Conservation (phyloP, 2,113 vertebrate genomes). For the Pteronura brasiliensis region DNA sequence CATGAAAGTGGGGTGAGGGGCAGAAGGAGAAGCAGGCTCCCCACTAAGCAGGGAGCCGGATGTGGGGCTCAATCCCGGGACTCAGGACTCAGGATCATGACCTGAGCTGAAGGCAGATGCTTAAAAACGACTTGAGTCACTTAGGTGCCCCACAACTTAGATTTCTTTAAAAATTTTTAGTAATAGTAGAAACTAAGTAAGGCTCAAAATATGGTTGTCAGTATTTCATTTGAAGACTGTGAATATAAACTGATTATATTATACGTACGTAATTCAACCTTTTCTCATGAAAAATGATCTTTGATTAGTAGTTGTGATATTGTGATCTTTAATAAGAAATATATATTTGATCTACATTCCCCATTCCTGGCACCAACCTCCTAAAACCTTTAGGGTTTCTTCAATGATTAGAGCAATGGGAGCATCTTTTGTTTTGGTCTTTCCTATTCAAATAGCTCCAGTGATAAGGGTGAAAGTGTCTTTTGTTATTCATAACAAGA, state of each 20-base stretch:
- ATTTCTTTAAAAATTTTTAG: not conserved
- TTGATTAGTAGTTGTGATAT: not conserved
- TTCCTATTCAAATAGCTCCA: not conserved
- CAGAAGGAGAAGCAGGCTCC: too few species aligned
- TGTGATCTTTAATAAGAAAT: not conserved
- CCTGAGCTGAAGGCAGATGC: too few species aligned
- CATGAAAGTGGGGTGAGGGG: too few species aligned
- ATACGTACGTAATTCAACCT: not conserved
- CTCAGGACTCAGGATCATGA: too few species aligned
- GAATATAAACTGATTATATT: not conserved
- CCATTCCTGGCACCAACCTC: not conserved
- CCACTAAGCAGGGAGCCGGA: too few species aligned
- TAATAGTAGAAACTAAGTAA: not conserved
- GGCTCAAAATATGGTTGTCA: not conserved
- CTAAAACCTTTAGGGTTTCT: not conserved
- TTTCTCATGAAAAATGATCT: not conserved
- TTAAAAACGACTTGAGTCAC: too few species aligned
- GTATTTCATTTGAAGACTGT: not conserved
- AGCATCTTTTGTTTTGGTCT: not conserved
- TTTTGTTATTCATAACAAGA: not conserved
- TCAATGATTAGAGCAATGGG: not conserved
- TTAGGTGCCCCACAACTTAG: not conserved
- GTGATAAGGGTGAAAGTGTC: not conserved
- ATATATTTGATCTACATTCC: not conserved
- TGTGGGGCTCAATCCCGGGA: too few species aligned